Evolutionary conservation across 1,140 invertebrate species (phyloP).

Genomic region (Procambarus clarkii): DNA sequence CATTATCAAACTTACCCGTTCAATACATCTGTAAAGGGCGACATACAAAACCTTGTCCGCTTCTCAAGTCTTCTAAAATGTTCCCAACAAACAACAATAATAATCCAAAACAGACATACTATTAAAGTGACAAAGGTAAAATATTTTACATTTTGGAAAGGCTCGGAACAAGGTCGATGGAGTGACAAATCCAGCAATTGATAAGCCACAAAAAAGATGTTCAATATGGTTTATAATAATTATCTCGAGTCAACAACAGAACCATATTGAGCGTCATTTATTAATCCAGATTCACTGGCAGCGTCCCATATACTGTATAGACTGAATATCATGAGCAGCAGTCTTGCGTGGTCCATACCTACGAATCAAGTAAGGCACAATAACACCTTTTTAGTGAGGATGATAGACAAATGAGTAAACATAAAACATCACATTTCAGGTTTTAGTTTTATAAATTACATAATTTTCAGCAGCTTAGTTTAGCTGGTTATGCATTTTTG

Average conservation of each 20-base stretch:
- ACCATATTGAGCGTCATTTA: not conserved
- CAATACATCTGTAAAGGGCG: conserved; percentile 22
- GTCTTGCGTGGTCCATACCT: conserved; percentile 27
- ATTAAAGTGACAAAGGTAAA: conserved; percentile 41
- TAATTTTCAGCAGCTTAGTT: no score
- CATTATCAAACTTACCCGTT: conserved; percentile 38
- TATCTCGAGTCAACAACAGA: not conserved
- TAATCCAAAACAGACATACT: conserved; percentile 38
- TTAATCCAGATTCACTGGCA: not conserved
- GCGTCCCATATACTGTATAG: not conserved
- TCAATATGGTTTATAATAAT: conserved; percentile 6
- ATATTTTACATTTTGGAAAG: conserved; percentile 33
- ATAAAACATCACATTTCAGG: not conserved
- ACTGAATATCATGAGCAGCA: conserved; percentile 5
- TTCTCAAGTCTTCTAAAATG: conserved; percentile 39
- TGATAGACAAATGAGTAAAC: conserved; percentile 15
- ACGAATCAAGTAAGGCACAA: conserved; percentile 37
- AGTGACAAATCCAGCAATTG: conserved; percentile 12
- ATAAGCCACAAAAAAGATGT: not conserved
- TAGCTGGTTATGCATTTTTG: no score
- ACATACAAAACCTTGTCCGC: conserved; percentile 33
- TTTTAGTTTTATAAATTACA: no score
- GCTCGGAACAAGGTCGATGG: conserved; percentile 40
- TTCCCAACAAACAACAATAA: conserved; percentile 40
- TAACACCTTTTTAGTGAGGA: conserved; percentile 26